Evolutionary conservation across 2,888 invertebrate genomes (phyloP).

Genomic region (Andrena hattorfiana): DNA sequence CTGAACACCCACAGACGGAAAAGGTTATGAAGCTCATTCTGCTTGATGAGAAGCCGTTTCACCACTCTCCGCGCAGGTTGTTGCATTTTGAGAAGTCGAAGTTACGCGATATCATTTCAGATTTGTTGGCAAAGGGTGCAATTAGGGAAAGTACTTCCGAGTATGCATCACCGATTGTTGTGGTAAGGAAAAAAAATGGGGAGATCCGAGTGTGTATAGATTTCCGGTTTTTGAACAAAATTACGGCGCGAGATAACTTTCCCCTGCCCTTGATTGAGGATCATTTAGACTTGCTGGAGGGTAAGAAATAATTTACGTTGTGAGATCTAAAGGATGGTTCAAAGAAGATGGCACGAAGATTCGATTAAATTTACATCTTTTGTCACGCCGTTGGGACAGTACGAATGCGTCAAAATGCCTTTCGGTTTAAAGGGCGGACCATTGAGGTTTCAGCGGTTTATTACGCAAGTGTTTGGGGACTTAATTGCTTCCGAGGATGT

Average conservation of each 20-base stretch:
- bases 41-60: no score
- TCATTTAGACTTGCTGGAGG: not conserved
- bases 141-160: not conserved
- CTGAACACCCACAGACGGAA: no score
- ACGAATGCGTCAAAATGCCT: slow-evolving; percentile 4
- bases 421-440: not conserved
- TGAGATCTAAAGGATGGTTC: slow-evolving; percentile 11
- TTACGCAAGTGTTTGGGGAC: no score
- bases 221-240: not conserved
- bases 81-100: not conserved
- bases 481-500: no score
- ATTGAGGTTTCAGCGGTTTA: no score
- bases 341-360: no score
- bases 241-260: not conserved
- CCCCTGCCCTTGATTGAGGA: slow-evolving; percentile 1
- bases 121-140: not conserved
- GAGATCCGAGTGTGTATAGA: not conserved
- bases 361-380: slow-evolving; percentile 8
- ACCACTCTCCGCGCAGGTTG: not conserved
- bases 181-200: not conserved
- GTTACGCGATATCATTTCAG: not conserved
- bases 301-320: not conserved
- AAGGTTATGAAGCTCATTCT: no score
- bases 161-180: not conserved
- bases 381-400: slow-evolving; percentile 9